These are phyloP conservation scores for Prosopocoilus inquinatus DNA, from an alignment of 2,888 invertebrate species.

Conservation along the genomic window DNA sequence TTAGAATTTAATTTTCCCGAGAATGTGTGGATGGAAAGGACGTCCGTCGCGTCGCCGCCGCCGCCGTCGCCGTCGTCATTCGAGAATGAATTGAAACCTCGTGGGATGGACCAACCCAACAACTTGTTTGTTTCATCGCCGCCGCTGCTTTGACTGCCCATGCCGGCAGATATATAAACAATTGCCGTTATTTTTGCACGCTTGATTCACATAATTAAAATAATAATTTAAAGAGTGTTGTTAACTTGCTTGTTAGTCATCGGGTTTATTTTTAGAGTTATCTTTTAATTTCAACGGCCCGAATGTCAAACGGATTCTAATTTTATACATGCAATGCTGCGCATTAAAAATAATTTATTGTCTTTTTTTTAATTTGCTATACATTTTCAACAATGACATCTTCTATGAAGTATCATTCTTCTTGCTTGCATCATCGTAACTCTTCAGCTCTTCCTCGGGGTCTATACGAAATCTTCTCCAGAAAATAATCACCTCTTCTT, in stretches of 20 bases:
- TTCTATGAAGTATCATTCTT: too few relatives aligned
- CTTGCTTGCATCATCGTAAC: too few relatives aligned
- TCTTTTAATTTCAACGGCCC: constrained; percentile 3
- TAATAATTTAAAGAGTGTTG: background rate
- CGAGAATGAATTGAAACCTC: background rate
- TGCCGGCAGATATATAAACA: background rate
- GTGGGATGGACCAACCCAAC: background rate
- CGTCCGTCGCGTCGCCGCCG: too few relatives aligned
- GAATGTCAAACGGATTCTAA: constrained; percentile 1
- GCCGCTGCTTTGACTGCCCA: background rate
- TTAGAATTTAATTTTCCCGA: too few relatives aligned
- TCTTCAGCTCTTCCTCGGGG: too few relatives aligned
- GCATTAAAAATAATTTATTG: background rate
- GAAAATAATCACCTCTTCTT: too few relatives aligned
- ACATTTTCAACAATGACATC: too few relatives aligned
- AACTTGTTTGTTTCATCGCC: background rate
- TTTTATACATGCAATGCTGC: background rate
- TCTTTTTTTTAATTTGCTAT: too few relatives aligned
- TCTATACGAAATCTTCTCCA: too few relatives aligned
- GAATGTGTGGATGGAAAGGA: too few relatives aligned
- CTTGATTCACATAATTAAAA: too few relatives aligned
- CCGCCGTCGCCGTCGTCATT: too few relatives aligned
- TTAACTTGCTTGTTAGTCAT: constrained; percentile 3
- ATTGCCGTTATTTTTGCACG: background rate
- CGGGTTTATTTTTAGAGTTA: constrained; percentile 6